Evolutionary conservation across 2,888 invertebrate genomes (phyloP).

Genomic region (Chymomyza amoena): DNA sequence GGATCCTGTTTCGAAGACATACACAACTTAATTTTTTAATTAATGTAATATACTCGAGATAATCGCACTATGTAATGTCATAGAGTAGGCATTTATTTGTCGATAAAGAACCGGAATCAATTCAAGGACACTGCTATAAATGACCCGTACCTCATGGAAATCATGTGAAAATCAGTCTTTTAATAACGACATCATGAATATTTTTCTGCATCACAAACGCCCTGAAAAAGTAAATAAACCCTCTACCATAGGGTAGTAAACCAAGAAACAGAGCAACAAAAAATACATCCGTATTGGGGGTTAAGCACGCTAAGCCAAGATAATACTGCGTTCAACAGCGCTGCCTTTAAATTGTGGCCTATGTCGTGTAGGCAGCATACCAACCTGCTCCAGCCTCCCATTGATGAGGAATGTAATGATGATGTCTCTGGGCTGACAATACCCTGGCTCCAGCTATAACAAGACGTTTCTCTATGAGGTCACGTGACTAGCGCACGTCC

Average conservation of each 20-base stretch:
- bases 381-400: neutral
- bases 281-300: neutral
- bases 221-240: too few relatives aligned
- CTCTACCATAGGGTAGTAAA: neutral
- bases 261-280: conserved; percentile 12
- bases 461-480: conserved; percentile 33
- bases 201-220: too few relatives aligned
- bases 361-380: neutral
- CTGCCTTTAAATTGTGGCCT: neutral
- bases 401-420: conserved; percentile 49
- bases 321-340: neutral
- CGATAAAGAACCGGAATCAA: too few relatives aligned
- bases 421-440: conserved; percentile 41
- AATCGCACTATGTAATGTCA: too few relatives aligned
- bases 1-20: too few relatives aligned
- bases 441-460: neutral
- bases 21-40: too few relatives aligned
- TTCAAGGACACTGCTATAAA: too few relatives aligned
- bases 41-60: too few relatives aligned
- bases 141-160: too few relatives aligned
- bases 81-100: too few relatives aligned
- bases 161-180: too few relatives aligned
- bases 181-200: too few relatives aligned
- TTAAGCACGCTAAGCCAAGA: neutral
- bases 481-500: conserved; percentile 51